Base-by-base conservation (phyloP, 2,888 invertebrate genomes). In the Mythimna albipuncta region DNA sequence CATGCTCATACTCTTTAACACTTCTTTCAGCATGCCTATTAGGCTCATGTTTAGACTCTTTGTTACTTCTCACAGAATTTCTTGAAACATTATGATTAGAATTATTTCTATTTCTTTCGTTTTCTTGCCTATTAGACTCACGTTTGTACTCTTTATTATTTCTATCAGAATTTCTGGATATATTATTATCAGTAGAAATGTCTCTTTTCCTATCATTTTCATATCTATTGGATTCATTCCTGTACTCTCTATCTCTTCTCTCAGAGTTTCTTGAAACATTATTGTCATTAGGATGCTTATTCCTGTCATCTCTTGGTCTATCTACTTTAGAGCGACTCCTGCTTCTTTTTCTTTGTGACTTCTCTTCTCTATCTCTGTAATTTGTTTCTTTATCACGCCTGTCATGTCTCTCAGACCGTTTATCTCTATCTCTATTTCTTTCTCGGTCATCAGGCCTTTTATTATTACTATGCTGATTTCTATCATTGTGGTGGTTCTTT, bases 331-430 rank as follows among this genome's bases (percentile, higher is more conserved):
- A 69, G 2, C 72, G 75, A 66, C 85, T 91, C 78, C 85, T 88
- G 72, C 88, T 89, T 95, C 91, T 93, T 88, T 87, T 92, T 90
- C 84, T 91, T 84, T 79, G 92, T 92, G 83, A 91, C 88, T 83
- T 90, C 85, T 81, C 91, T 92, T 84, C 93, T 91, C 75, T 41
- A 19, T 47, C 47, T 61, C 65, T 73, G 57, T 77, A 58, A 70
- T 64, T 75, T 59, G 65, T 58, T 47, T 81, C 66, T 61, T 62
- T 78, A n/a, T 80, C 77, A 50, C 57, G 71, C 67, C 66, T 82
- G 70, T 82, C 59, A 73, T 78, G 71, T 72, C 72, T 84, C 21
- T 87, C 81, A 72, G 79, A 57, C 44, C 72, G 64, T 50, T 68
- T 86, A 58, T 89, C 83, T 72, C 77, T 85, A 52, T 88, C 85